Percentiles rank a stretch among this genome's conserved stretches.
phyloP scores from a whole-genome alignment of 2,797 vertebrate species.

The Thamnophis elegans region DNA sequence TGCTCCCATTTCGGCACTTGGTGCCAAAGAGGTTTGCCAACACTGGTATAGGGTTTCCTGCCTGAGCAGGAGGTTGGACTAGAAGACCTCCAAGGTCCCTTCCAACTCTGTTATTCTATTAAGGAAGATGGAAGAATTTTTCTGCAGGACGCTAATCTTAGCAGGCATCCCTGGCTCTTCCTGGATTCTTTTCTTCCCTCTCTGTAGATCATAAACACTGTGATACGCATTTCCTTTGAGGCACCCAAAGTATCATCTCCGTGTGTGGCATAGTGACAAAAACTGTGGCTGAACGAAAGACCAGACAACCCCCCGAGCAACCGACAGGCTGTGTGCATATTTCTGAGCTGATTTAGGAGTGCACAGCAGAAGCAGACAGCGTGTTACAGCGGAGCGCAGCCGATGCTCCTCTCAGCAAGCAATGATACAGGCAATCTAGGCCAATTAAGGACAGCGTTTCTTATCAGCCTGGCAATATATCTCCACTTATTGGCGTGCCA shows the following conservation, averaged over 20 bases:
- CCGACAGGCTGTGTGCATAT: background rate
- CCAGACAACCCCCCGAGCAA: background rate
- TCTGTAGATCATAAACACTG: background rate
- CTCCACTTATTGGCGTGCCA: slow-evolving; percentile 4
- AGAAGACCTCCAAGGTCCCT: background rate
- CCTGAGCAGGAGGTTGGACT: background rate
- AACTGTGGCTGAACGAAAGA: background rate
- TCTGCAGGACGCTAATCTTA: background rate
- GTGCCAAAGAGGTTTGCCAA: too few species aligned
- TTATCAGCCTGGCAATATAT: slow-evolving; percentile 27
- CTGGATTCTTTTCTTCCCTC: background rate
- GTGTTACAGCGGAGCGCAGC: slow-evolving; percentile 21
- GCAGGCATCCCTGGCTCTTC: background rate
- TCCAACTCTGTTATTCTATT: background rate
- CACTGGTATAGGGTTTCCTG: background rate
- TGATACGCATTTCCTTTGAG: background rate
- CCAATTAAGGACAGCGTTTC: slow-evolving; percentile 39
- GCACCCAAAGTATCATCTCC: background rate
- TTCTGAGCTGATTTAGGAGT: slow-evolving; percentile 34
- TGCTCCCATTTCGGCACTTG: too few species aligned
- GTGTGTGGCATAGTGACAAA: background rate
- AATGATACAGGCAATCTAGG: slow-evolving; percentile 36
- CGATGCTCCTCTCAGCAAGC: slow-evolving; percentile 8
- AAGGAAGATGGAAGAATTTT: background rate
- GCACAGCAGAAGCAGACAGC: slow-evolving; percentile 12